Evolutionary conservation across 2,888 invertebrate genomes (phyloP), one percentile per base, ranked within the genome.

Genomic region (Steinernema hermaphroditum): DNA sequence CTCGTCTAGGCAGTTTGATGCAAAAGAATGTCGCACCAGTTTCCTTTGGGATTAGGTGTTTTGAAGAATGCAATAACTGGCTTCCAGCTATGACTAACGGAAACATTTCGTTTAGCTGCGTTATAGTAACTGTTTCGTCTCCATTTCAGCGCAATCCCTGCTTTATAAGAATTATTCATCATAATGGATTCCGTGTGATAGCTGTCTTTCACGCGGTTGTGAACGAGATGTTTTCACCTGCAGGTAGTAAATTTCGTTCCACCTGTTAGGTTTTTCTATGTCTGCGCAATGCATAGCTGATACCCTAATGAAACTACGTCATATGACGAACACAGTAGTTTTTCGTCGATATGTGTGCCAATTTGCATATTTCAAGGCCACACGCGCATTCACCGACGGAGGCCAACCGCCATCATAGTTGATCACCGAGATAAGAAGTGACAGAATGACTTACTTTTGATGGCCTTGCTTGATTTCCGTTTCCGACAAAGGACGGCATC

Each of bases 401-500:
- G n/a, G n/a, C n/a, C 9, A 54, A 62, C 32, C 68, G 37, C 16
- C 44, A 41, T 41, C 34, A 32, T 24, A 74, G 46, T 22, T 34
- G 57, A 8, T n/a, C 32, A 16, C 4, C 19, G n/a, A 62, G 68
- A 9, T 71, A 22, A 69, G 37, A 50, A 71, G 37, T 24, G 37
- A 71, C 54, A 50, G 71, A 37, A 34, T 19, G 19, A 70, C 81
- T 81, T 83, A 90, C 90, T 88, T 87, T 74, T 87, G 90, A 88
- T 91, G 91, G 27, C 92, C 92, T 84, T 92, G 91, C 44, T 90
- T 88, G 44, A 90, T 90, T 89, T 98, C 98, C 83, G 92, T 92
- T 80, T 92, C 91, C 83, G 93, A 94, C 89, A 98, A 91, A 46
- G 98, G 98, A 72, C 98, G 91, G 89, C 96, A 96, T 87, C 98